Conservation (phyloP, 2,113 vertebrate species). For the Oplegnathus fasciatus region DNA sequence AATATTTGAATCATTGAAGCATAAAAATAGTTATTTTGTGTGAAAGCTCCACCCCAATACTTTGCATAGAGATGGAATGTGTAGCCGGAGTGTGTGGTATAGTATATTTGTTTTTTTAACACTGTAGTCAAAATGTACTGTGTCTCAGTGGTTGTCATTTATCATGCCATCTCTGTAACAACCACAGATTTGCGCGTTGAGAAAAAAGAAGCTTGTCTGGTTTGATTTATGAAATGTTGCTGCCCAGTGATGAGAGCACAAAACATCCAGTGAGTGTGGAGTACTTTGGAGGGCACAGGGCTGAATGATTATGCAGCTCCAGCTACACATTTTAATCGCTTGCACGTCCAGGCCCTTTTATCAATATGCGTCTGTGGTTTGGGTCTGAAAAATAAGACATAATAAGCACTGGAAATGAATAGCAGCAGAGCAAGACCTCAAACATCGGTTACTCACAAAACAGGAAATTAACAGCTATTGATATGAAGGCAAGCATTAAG, state of each 20-base stretch:
- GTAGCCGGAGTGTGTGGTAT: neutral
- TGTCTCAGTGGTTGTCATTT: constrained; percentile 1
- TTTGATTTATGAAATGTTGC: constrained; percentile 38
- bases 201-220: constrained; percentile 20
- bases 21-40: neutral
- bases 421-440: constrained; percentile 3
- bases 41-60: neutral
- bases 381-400: constrained; percentile 9
- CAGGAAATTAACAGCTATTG: constrained; percentile 17
- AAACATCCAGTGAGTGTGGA: constrained; percentile 11
- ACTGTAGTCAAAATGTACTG: neutral
- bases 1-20: neutral
- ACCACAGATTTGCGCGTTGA: neutral
- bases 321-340: neutral
- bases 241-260: neutral
- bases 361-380: neutral
- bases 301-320: constrained; percentile 9
- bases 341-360: neutral
- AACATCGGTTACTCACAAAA: neutral
- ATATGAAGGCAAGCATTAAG: constrained; percentile 10
- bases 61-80: neutral
- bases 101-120: neutral
- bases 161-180: neutral
- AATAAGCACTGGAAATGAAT: constrained; percentile 11
- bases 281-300: neutral